Base-by-base conservation (phyloP, 2,888 invertebrate genomes). In the Rhingia campestris region DNA sequence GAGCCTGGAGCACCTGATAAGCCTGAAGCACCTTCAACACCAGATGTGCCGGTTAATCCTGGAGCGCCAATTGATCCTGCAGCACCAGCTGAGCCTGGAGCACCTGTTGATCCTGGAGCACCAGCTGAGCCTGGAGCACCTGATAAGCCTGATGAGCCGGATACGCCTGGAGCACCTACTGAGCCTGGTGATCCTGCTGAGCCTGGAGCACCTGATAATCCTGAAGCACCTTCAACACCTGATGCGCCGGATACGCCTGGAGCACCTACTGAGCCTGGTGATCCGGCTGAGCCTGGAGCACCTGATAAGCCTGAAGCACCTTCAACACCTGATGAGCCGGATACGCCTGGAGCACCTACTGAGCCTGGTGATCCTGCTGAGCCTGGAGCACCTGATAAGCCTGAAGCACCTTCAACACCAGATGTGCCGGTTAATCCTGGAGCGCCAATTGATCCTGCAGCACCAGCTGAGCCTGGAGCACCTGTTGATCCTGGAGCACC, bases 91-190 rank as follows among this genome's bases (percentile, higher is more conserved):
- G 64, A n/a, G 1, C 51, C 64, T 53, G 49, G 12, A 3, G 51
- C 53, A 7, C 49, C 63, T 49, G 6, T 4, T 37, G 49, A 12
- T 2, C 32, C 41, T 37, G n/a, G n/a, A n/a, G n/a, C n/a, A n/a
- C n/a, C n/a, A n/a, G n/a, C n/a, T n/a, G 63, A n/a, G 4, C 63
- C 63, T n/a, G 47, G 47, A n/a, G 47, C 10, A 5, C 33, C 61
- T 22, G 12, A 0, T 3, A 47, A 35, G 4, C 63, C 49, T 37
- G 22, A n/a, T 1, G 47, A 4, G 0, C 63, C 63, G 49, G 6
- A 0, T 0, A 35, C 7, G 1, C 63, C 47, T 47, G 45, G 10
- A 7, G 49, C 6, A n/a, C 63, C 63, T 37, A n/a, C 0, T 0
- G 35, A 5, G 4, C 63, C 63, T 47, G 47, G 12, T 7, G 43